Evolutionary conservation across 2,888 invertebrate species (phyloP).

Genomic region (Pseudococcus longispinus): DNA sequence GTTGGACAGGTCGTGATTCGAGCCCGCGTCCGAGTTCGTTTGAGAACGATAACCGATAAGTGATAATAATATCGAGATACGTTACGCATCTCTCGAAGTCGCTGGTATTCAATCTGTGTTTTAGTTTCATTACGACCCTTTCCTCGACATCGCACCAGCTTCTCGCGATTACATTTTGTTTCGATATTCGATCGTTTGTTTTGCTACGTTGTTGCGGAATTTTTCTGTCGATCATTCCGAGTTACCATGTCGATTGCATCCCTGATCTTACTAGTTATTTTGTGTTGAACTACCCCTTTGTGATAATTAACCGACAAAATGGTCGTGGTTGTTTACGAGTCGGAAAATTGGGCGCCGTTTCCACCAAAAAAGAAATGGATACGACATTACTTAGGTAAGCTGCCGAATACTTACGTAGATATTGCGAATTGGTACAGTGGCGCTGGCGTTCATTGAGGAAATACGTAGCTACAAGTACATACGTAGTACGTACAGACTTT

Average conservation of each 20-base stretch:
- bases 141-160: background rate
- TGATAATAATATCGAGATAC: background rate
- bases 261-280: conserved; percentile 55
- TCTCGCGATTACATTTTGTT: background rate
- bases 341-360: conserved; percentile 64
- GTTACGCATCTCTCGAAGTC: background rate
- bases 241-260: background rate
- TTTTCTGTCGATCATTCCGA: background rate
- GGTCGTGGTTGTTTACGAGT: conserved; percentile 58
- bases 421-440: background rate
- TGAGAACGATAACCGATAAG: background rate
- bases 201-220: background rate
- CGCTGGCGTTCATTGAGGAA: background rate
- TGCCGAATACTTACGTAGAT: background rate
- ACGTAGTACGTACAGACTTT: too few species aligned
- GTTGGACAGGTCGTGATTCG: background rate
- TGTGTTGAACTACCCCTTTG: conserved; percentile 13
- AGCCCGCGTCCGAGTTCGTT: background rate
- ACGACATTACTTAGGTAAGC: conserved; percentile 67
- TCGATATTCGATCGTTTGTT: too few species aligned
- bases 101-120: too few species aligned
- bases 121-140: too few species aligned
- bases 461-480: background rate
- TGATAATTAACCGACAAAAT: background rate
- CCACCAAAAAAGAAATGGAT: conserved; percentile 80